Evolutionary conservation across 53 echinoderm and acorn worm genomes (phyloP).

Genomic region (Actinopyga echinites): DNA sequence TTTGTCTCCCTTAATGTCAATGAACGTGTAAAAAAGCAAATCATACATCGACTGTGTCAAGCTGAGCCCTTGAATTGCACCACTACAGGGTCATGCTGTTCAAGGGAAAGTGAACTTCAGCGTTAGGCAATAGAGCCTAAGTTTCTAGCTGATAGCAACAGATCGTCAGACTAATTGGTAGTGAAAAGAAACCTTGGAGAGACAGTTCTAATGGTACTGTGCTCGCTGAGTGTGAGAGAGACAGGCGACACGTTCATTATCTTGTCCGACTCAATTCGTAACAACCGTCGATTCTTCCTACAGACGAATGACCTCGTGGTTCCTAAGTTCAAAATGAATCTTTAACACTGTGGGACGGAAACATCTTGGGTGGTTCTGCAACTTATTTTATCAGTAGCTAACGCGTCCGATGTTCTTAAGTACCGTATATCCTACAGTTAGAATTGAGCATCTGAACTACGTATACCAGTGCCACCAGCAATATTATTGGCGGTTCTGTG

Average conservation of each 20-base stretch:
- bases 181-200: constrained; percentile 25
- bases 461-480: too few relatives aligned
- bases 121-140: constrained; percentile 33
- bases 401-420: too few relatives aligned
- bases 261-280: constrained; percentile 9
- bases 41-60: not conserved
- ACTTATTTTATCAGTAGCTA: not conserved
- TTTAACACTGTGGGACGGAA: not conserved
- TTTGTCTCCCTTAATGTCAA: not conserved
- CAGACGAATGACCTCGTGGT: too few relatives aligned
- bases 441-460: too few relatives aligned
- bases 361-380: constrained; percentile 17
- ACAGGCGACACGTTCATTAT: constrained; percentile 34
- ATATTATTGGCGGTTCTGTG: too few relatives aligned
- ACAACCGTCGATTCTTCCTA: not conserved
- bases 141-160: not conserved
- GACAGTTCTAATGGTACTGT: not conserved
- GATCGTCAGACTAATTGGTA: not conserved
- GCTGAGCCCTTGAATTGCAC: constrained; percentile 28
- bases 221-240: constrained; percentile 21
- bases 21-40: constrained; percentile 24
- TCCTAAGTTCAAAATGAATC: too few relatives aligned
- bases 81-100: not conserved
- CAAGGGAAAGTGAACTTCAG: not conserved
- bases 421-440: too few relatives aligned